Evolutionary conservation across 1,140 invertebrate genomes (phyloP).

Genomic region (Sycobia sp.): DNA sequence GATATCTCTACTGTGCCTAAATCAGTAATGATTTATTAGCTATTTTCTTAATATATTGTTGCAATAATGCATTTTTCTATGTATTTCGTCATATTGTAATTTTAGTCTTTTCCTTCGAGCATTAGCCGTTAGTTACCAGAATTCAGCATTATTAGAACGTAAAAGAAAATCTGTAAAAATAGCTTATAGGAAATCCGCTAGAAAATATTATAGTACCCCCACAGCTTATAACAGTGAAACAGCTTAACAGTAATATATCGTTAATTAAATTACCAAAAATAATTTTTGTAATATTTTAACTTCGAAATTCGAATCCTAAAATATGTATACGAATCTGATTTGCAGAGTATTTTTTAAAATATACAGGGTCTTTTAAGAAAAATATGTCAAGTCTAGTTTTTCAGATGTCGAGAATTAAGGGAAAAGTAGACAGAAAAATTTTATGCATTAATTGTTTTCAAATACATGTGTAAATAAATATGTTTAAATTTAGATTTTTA

Average conservation of each 20-base stretch:
- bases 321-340: constrained; percentile 2
- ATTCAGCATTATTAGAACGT: constrained; percentile 16
- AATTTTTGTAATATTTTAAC: not conserved
- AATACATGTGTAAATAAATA: no score
- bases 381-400: not conserved
- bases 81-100: constrained; percentile 6
- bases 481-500: no score
- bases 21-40: not conserved
- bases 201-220: not conserved
- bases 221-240: not conserved
- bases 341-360: constrained; percentile 4
- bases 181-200: not conserved
- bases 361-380: constrained; percentile 22
- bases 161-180: constrained; percentile 9
- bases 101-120: not conserved
- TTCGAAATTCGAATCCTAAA: constrained; percentile 1
- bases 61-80: constrained; percentile 12
- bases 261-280: not conserved
- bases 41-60: constrained; percentile 5
- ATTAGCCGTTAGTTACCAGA: constrained; percentile 13
- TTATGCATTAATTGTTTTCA: no score
- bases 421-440: no score
- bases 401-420: not conserved
- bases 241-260: not conserved
- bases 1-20: constrained; percentile 19